These are phyloP conservation scores for Carposina sasakii DNA, from an alignment of 1,140 invertebrate genomes.

Conservation along the genomic window DNA sequence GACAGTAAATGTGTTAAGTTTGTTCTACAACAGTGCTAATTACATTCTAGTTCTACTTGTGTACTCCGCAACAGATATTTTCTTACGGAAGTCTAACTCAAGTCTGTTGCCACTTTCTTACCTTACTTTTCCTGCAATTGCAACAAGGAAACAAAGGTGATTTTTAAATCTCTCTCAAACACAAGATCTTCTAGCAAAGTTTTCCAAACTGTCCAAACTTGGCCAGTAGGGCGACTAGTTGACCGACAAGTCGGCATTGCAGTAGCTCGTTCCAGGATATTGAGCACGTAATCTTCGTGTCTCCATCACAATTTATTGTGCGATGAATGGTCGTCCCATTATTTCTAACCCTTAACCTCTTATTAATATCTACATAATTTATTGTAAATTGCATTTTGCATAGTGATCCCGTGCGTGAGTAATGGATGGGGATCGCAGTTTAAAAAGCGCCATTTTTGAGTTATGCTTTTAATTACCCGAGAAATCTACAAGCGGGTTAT, in stretches of 20 bases:
- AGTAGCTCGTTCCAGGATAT: slow-evolving; percentile 61
- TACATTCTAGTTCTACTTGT: too few relatives aligned
- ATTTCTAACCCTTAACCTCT: slow-evolving; percentile 68
- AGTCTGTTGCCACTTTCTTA: too few relatives aligned
- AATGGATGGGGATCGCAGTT: slow-evolving; percentile 14
- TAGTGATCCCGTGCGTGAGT: slow-evolving; percentile 45
- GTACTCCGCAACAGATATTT: too few relatives aligned
- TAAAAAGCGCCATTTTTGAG: slow-evolving; percentile 5
- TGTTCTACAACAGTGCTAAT: too few relatives aligned
- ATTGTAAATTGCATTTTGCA: slow-evolving; percentile 70
- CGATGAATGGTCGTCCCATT: slow-evolving; percentile 63
- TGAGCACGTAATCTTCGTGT: slow-evolving; percentile 70
- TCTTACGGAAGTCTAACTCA: too few relatives aligned
- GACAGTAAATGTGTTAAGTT: too few relatives aligned
- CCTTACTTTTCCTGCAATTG: too few relatives aligned
- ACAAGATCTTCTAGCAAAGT: too few relatives aligned
- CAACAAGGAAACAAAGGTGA: too few relatives aligned
- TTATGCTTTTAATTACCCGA: neutral
- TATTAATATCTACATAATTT: slow-evolving; percentile 72
- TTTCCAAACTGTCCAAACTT: too few relatives aligned
- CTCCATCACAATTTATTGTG: slow-evolving; percentile 68
- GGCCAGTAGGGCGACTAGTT: slow-evolving; percentile 8
- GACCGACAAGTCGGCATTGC: slow-evolving; percentile 22
- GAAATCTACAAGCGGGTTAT: too few relatives aligned
- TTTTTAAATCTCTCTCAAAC: too few relatives aligned